Conservation (phyloP, 2,797 vertebrate species). For the Triplophysa yarkandensis region DNA sequence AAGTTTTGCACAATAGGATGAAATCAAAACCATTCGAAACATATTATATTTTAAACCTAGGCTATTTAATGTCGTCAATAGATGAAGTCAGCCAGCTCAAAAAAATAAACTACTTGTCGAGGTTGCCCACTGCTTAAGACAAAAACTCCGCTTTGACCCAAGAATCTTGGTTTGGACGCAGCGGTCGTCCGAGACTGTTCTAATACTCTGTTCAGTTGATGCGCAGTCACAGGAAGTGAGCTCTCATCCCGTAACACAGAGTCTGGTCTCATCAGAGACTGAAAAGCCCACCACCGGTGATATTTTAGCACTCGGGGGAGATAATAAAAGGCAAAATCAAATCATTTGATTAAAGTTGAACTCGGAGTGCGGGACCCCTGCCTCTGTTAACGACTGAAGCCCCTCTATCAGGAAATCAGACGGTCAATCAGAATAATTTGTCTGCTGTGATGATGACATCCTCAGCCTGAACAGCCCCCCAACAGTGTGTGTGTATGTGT, state of each 20-base stretch:
- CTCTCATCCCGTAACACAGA: slow-evolving; percentile 47
- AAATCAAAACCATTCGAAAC: not conserved
- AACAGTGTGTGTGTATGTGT: slow-evolving; percentile 34
- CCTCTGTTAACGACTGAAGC: slow-evolving; percentile 59
- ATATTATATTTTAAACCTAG: not conserved
- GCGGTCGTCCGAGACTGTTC: not conserved
- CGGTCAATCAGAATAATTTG: slow-evolving; percentile 83
- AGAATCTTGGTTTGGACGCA: not conserved
- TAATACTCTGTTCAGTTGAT: slow-evolving; percentile 3
- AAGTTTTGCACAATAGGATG: not conserved
- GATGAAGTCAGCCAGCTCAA: not conserved
- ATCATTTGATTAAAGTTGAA: slow-evolving; percentile 78
- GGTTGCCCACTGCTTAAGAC: not conserved
- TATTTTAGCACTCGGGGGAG: slow-evolving; percentile 49
- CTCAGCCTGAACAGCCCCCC: slow-evolving; percentile 52
- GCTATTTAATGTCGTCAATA: too few relatives aligned
- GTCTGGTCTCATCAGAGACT: slow-evolving; percentile 50
- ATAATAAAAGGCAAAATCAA: slow-evolving; percentile 74
- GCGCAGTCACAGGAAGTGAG: slow-evolving; percentile 7
- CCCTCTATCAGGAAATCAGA: slow-evolving; percentile 77
- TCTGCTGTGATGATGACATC: slow-evolving; percentile 77
- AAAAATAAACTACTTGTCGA: not conserved
- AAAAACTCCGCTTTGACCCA: too few relatives aligned
- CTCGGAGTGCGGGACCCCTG: slow-evolving; percentile 53
- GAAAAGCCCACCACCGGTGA: slow-evolving; percentile 49